phyloP scores from a whole-genome alignment of 2,113 vertebrate genomes.

The Tachuris rubrigastra region DNA sequence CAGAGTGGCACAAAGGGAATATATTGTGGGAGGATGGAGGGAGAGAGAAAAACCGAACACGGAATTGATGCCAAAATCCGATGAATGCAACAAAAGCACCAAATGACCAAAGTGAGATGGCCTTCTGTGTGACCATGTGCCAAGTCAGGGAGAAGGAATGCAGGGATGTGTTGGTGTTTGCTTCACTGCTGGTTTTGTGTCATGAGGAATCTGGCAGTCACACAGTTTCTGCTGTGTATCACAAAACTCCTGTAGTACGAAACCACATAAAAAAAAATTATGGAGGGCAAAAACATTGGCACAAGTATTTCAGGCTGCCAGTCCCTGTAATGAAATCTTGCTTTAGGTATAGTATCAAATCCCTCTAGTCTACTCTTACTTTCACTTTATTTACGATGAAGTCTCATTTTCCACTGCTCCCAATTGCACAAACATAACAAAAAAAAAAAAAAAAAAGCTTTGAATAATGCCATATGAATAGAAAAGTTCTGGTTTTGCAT shows the following conservation, averaged over 20 bases:
- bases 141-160: background rate
- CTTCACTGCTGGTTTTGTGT: background rate
- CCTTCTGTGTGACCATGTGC: background rate
- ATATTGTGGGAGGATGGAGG: background rate
- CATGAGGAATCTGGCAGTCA: background rate
- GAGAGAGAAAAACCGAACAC: background rate
- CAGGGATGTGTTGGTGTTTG: background rate
- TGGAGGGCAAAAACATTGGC: background rate
- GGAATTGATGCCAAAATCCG: background rate
- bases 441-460: background rate
- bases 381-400: background rate
- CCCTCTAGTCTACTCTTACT: background rate
- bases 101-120: background rate
- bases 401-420: background rate
- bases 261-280: background rate
- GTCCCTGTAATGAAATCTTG: background rate
- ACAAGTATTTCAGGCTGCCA: background rate
- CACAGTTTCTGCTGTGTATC: background rate
- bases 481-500: background rate
- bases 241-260: background rate
- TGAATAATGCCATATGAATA: background rate
- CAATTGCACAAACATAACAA: background rate
- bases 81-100: background rate
- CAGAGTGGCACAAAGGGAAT: background rate
- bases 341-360: background rate